phyloP scores from a whole-genome alignment of 2,888 invertebrate species.

The Schizaphis graminum region DNA sequence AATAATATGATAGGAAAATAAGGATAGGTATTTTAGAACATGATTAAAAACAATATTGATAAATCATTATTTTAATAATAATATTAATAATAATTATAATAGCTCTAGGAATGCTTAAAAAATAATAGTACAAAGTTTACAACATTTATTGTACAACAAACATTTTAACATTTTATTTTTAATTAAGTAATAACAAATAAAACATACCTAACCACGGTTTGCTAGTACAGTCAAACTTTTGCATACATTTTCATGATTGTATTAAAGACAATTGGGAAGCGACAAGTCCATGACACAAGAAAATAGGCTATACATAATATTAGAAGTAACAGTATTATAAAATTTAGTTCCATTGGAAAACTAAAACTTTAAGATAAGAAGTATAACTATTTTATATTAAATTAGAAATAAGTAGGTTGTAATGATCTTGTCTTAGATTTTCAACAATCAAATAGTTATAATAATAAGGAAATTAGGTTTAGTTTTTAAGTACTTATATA shows the following conservation, averaged over 20 bases:
- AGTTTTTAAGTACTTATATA: neutral
- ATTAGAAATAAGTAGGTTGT: slow-evolving; percentile 42
- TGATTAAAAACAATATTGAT: slow-evolving; percentile 30
- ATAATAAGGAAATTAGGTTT: slow-evolving; percentile 36
- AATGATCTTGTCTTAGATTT: slow-evolving; percentile 46
- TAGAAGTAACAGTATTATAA: slow-evolving; percentile 51
- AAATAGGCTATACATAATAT: slow-evolving; percentile 40
- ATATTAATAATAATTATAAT: slow-evolving; percentile 62
- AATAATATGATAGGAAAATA: neutral
- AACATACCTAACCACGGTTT: slow-evolving; percentile 59
- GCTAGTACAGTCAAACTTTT: slow-evolving; percentile 54
- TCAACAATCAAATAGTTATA: slow-evolving; percentile 21
- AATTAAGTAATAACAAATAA: slow-evolving; percentile 52
- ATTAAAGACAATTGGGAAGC: slow-evolving; percentile 59
- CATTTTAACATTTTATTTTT: slow-evolving; percentile 57
- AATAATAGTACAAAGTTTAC: slow-evolving; percentile 61
- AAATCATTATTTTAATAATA: slow-evolving; percentile 58
- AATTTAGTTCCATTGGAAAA: slow-evolving; percentile 44
- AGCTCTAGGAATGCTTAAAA: slow-evolving; percentile 62
- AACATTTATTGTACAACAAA: slow-evolving; percentile 64
- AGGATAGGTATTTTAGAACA: slow-evolving; percentile 8
- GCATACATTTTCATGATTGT: slow-evolving; percentile 64
- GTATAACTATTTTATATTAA: slow-evolving; percentile 51
- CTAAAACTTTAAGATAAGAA: slow-evolving; percentile 57
- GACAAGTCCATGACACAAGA: slow-evolving; percentile 55